phyloP scores from a whole-genome alignment of 2,888 invertebrate genomes.

The Himalopsyche kuldschensis region DNA sequence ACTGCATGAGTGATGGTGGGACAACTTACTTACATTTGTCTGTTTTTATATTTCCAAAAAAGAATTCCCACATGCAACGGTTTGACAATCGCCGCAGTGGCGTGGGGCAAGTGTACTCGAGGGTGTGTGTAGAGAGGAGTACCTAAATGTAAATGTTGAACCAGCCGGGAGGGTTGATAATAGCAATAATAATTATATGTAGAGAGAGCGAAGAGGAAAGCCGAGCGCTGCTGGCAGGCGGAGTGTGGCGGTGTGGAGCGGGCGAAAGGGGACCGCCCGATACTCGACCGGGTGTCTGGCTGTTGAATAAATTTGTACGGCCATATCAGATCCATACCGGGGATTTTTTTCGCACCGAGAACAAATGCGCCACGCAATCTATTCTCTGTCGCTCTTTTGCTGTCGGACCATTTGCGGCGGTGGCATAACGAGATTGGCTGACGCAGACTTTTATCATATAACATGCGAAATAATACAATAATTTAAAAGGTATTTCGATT shows the following conservation, averaged over 20 bases:
- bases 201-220: neutral
- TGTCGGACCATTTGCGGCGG: too few relatives aligned
- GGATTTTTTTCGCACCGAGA: too few relatives aligned
- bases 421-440: too few relatives aligned
- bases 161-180: neutral
- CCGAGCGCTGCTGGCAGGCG: neutral
- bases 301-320: neutral
- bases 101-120: neutral
- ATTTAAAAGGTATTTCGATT: too few relatives aligned
- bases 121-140: neutral
- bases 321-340: too few relatives aligned
- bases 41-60: too few relatives aligned
- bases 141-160: neutral
- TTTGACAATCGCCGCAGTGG: neutral
- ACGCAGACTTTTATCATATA: too few relatives aligned
- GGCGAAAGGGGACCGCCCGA: neutral
- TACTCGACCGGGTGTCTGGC: neutral
- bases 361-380: too few relatives aligned
- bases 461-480: too few relatives aligned
- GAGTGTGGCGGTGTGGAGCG: neutral
- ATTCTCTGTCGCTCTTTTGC: too few relatives aligned
- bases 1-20: too few relatives aligned
- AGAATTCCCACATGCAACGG: neutral
- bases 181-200: neutral
- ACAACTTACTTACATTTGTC: too few relatives aligned